phyloP scores from a whole-genome alignment of 1,140 invertebrate species.

The Apocrypta bakeri region DNA sequence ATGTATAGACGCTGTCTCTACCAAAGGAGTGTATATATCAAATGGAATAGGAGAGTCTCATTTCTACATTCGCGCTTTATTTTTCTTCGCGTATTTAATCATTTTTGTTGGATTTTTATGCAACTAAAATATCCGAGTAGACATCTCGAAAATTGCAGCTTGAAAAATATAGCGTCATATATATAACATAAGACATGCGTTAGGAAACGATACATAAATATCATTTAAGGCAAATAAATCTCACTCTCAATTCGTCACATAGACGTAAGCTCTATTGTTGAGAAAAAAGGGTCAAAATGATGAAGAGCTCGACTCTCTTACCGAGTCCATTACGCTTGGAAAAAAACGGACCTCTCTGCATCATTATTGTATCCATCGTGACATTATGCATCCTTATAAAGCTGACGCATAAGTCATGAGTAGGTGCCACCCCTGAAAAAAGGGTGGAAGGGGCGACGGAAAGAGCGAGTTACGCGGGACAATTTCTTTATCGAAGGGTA shows the following conservation, averaged over 20 bases:
- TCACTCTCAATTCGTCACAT: conserved; percentile 25
- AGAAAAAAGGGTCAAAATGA: conserved; percentile 48
- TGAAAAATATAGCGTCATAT: no score
- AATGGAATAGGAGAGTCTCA: neutral
- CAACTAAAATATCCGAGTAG: no score
- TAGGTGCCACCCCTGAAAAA: conserved; percentile 35
- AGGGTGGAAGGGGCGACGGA: neutral
- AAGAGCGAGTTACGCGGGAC: neutral
- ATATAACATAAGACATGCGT: neutral
- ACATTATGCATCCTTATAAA: conserved; percentile 24
- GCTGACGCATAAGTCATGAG: conserved; percentile 25
- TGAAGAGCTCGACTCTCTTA: conserved; percentile 4
- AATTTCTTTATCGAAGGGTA: neutral
- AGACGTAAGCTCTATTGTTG: conserved; percentile 15
- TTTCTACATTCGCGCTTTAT: neutral
- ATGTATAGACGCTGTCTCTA: neutral
- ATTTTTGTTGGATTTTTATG: no score
- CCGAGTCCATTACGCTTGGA: conserved; percentile 23
- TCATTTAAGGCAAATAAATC: conserved; percentile 37
- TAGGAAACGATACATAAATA: conserved; percentile 1
- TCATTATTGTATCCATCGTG: neutral
- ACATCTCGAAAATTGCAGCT: no score
- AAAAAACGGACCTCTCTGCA: neutral
- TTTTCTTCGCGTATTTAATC: no score
- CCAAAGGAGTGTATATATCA: neutral